phyloP scores from a whole-genome alignment of 2,888 invertebrate genomes.

The Hypomecis atomaria region DNA sequence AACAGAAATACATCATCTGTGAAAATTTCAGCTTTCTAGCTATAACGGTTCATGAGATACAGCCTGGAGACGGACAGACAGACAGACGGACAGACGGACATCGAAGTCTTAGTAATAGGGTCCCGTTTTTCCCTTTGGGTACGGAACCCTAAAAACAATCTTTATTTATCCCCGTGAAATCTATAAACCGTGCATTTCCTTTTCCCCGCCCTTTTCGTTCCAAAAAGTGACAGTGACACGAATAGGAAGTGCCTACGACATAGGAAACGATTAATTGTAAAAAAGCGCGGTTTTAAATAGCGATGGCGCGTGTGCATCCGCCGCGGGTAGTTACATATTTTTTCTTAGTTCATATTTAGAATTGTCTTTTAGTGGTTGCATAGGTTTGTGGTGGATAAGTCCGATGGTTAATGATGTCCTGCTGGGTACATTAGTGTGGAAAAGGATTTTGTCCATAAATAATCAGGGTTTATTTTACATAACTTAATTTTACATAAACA shows the following conservation, averaged over 20 bases:
- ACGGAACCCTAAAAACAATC: constrained; percentile 1
- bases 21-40: too few relatives aligned
- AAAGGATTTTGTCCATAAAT: too few relatives aligned
- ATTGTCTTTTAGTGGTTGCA: constrained; percentile 52
- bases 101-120: too few relatives aligned
- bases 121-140: too few relatives aligned
- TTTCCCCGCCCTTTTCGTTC: constrained; percentile 45
- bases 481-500: too few relatives aligned
- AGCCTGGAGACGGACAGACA: too few relatives aligned
- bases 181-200: constrained; percentile 54
- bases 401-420: constrained; percentile 73
- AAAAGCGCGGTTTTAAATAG: constrained; percentile 61
- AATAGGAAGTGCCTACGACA: constrained; percentile 50
- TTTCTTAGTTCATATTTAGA: constrained; percentile 57
- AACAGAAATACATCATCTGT: too few relatives aligned
- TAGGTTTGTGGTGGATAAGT: constrained; percentile 51
- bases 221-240: constrained; percentile 47
- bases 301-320: constrained; percentile 63
- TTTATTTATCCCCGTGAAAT: constrained; percentile 36
- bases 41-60: too few relatives aligned
- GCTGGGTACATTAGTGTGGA: constrained; percentile 51
- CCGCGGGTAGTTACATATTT: constrained; percentile 48
- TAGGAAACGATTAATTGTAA: constrained; percentile 75
- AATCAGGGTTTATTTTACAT: too few relatives aligned
- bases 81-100: too few relatives aligned